Conservation (phyloP, 2,113 vertebrate genomes). For the Elanus axillaris region DNA sequence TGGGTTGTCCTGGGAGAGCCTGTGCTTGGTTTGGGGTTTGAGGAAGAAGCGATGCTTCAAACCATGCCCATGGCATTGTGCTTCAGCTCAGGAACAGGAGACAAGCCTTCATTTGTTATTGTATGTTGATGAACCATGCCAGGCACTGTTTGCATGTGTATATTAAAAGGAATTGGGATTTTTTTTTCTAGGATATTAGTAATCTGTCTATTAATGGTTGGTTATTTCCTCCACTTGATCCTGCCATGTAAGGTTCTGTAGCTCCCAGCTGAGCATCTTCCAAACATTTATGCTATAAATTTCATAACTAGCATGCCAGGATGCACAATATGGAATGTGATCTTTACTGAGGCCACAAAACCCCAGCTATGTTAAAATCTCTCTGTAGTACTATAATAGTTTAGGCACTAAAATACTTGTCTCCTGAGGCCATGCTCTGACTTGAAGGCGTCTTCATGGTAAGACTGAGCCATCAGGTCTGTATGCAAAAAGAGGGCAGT, state of each 20-base stretch:
- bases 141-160: not conserved
- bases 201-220: not conserved
- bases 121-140: fast-evolving
- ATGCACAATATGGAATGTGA: not conserved
- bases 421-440: not conserved
- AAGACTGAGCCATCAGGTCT: not conserved
- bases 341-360: not conserved
- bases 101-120: not conserved
- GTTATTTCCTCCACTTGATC: not conserved
- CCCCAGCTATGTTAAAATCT: not conserved
- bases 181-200: too few relatives aligned
- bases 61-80: not conserved
- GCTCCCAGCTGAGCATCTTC: not conserved
- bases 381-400: not conserved
- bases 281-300: not conserved
- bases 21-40: not conserved
- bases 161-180: not conserved
- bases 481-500: not conserved
- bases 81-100: not conserved
- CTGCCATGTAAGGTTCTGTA: not conserved
- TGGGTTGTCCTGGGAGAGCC: not conserved
- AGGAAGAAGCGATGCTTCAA: not conserved
- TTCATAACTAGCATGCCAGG: not conserved
- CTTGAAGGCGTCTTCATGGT: not conserved
- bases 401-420: not conserved